phyloP scores from a whole-genome alignment of 2,113 vertebrate genomes.

The Oncorhynchus mykiss region DNA sequence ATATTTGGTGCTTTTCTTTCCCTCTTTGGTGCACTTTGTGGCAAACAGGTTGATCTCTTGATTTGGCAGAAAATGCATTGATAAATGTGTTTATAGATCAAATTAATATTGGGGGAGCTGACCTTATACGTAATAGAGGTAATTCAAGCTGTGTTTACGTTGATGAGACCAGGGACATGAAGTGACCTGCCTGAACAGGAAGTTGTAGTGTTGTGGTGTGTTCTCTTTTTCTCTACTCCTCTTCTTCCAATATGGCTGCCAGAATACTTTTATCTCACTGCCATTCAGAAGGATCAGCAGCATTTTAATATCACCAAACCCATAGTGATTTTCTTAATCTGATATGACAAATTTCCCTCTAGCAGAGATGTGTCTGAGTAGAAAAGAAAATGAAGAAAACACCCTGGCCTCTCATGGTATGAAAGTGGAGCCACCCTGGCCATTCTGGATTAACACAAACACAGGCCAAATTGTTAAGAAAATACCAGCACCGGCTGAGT shows the following conservation, averaged over 20 bases:
- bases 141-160: slow-evolving; percentile 32
- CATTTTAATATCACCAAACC: slow-evolving; percentile 11
- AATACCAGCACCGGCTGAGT: slow-evolving; percentile 67
- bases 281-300: slow-evolving; percentile 8
- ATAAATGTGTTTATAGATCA: too few relatives aligned
- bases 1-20: too few relatives aligned
- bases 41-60: too few relatives aligned
- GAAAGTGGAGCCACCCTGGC: slow-evolving; percentile 50
- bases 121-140: too few relatives aligned
- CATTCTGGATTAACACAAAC: slow-evolving; percentile 62
- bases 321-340: not conserved
- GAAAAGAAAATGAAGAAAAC: slow-evolving; percentile 11
- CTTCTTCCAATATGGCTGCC: not conserved
- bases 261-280: not conserved
- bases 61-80: too few relatives aligned
- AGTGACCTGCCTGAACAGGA: slow-evolving; percentile 53
- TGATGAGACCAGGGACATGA: slow-evolving; percentile 44
- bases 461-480: slow-evolving; percentile 70
- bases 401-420: slow-evolving; percentile 35
- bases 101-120: too few relatives aligned
- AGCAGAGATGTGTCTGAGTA: not conserved
- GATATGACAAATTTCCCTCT: not conserved
- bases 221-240: slow-evolving; percentile 18
- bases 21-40: too few relatives aligned
- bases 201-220: slow-evolving; percentile 60